Evolutionary conservation across 1,140 invertebrate species (phyloP).

Genomic region (Macrocentrus cingulum): DNA sequence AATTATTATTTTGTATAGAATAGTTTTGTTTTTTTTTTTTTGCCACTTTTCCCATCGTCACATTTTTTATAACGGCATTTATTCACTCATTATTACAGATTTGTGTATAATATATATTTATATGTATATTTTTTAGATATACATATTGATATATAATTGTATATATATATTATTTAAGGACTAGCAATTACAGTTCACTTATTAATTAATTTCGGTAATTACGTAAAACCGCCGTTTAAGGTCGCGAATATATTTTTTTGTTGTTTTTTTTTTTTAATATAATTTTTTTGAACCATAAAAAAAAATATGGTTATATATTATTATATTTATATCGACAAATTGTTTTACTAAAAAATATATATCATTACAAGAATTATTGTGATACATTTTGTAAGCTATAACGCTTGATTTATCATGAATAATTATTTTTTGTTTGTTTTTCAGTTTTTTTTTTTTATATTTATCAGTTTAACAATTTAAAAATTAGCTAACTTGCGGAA

Average conservation of each 20-base stretch:
- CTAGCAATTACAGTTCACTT: constrained; percentile 45
- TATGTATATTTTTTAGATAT: background rate
- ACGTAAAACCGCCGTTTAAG: constrained; percentile 31
- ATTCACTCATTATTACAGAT: background rate
- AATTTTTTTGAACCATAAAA: background rate
- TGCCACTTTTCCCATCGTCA: background rate
- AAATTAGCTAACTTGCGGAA: constrained; percentile 14
- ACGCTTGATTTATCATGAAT: constrained; percentile 22
- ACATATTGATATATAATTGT: constrained; percentile 20
- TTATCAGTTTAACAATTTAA: constrained; percentile 8
- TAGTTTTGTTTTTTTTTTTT: constrained; percentile 1
- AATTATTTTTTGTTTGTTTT: background rate
- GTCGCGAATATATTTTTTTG: constrained; percentile 1
- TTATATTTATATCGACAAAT: constrained; percentile 33
- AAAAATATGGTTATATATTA: background rate
- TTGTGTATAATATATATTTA: constrained; percentile 1
- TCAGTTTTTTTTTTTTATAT: constrained; percentile 1
- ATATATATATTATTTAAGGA: constrained; percentile 39
- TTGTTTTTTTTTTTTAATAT: background rate
- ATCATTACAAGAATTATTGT: constrained; percentile 32
- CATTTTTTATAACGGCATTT: background rate
- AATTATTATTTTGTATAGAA: constrained; percentile 13
- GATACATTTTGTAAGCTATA: constrained; percentile 27
- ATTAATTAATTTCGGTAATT: constrained; percentile 35
- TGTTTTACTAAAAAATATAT: constrained; percentile 40